These are phyloP conservation scores for Diplosoma virens DNA, from an alignment of 23 tunicate genomes.

Conservation along the genomic window DNA sequence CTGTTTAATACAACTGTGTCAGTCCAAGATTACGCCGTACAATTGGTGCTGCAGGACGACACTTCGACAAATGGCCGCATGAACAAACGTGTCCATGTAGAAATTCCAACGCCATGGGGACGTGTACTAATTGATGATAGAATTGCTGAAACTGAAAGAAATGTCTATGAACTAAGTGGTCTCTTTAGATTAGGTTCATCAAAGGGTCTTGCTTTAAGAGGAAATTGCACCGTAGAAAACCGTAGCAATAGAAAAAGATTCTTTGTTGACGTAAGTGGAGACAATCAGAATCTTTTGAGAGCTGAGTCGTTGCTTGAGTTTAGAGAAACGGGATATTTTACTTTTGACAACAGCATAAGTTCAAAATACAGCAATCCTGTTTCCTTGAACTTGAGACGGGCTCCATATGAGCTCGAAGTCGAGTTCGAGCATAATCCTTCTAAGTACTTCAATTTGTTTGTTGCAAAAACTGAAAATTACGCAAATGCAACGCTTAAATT, in stretches of 20 bases:
- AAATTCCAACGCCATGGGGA: slow-evolving; percentile 71
- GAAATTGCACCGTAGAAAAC: slow-evolving; percentile 20
- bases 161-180: slow-evolving; percentile 29
- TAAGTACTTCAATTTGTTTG: background rate
- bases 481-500: too few species aligned
- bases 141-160: slow-evolving; percentile 13
- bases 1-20: background rate
- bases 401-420: background rate
- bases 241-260: slow-evolving; percentile 24
- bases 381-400: background rate
- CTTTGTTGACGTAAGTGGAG: slow-evolving; percentile 4
- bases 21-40: slow-evolving; percentile 1
- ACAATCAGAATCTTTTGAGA: background rate
- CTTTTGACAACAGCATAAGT: slow-evolving; percentile 16
- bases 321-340: background rate
- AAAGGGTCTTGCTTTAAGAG: background rate
- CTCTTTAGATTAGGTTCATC: slow-evolving; percentile 22
- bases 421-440: background rate
- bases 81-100: background rate
- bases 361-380: slow-evolving; percentile 33
- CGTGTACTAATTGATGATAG: background rate
- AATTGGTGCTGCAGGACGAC: slow-evolving; percentile 18
- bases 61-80: slow-evolving; percentile 17
- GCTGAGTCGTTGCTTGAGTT: background rate
- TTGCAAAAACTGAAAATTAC: too few species aligned